Evolutionary conservation across 2,888 invertebrate genomes (phyloP).

Genomic region (Frankliniella fusca): DNA sequence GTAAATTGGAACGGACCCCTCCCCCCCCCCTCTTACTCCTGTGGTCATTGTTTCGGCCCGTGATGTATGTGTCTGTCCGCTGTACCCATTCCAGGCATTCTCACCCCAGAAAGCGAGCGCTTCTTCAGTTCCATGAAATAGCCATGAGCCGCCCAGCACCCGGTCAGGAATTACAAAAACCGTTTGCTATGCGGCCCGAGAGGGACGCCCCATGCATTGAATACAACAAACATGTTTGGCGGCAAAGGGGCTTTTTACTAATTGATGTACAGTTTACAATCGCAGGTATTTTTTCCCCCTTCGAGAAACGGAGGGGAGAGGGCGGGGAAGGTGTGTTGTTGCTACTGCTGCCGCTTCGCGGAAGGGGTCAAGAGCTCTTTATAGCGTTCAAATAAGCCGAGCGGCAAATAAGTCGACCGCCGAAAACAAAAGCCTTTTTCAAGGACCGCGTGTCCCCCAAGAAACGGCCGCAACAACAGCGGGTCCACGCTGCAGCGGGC

Average conservation of each 20-base stretch:
- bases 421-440: too few relatives aligned
- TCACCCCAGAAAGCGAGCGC: neutral
- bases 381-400: too few relatives aligned
- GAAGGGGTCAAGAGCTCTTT: too few relatives aligned
- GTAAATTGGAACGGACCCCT: constrained; percentile 6
- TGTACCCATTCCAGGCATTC: constrained; percentile 20
- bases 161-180: constrained; percentile 12
- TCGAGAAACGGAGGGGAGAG: too few relatives aligned
- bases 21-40: neutral
- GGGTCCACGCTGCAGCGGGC: too few relatives aligned
- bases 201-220: neutral
- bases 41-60: constrained; percentile 15
- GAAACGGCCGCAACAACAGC: too few relatives aligned
- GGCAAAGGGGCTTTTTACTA: neutral
- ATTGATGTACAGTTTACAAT: constrained; percentile 9
- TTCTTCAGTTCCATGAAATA: constrained; percentile 16
- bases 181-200: neutral
- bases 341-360: too few relatives aligned
- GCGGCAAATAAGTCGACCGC: too few relatives aligned
- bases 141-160: too few relatives aligned
- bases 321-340: too few relatives aligned
- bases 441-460: too few relatives aligned
- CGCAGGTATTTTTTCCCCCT: too few relatives aligned
- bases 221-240: constrained; percentile 6
- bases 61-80: constrained; percentile 24